Base-by-base conservation (phyloP, 2,113 vertebrate genomes). In the Colaptes auratus region DNA sequence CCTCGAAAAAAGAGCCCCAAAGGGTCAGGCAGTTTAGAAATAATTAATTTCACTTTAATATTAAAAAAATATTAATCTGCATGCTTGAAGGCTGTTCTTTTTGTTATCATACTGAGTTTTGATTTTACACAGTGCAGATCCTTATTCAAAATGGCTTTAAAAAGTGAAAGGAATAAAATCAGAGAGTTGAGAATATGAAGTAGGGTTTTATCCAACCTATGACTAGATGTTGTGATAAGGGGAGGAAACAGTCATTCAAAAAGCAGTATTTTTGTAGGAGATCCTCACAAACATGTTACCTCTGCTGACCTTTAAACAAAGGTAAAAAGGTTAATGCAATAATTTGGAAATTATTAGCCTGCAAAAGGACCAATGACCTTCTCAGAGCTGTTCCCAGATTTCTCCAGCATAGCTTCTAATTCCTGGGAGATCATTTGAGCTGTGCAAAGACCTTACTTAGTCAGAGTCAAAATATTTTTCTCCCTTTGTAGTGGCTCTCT, bases 91-190 rank as follows among this genome's bases (percentile, higher is more conserved):
- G 25, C 82, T 97, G 91, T 60, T 96, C 69, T 92, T 96, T 96
- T 95, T 87, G 93, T n/a, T n/a, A 95, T 91, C 60, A 91, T 95
- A 96, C 93, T 78, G 82, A 83, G 65, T 93, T 97, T 83, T 96
- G 94, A 97, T 96, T 97, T 98, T 95, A 97, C 76, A 66, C 82
- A 83, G 76, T 25, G 71, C 92, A 92, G 95, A 96, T 96, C 65
- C 66, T 84, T 92, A 96, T 91, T 94, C 97, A 97, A 73, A 69
- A 89, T 23, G 50, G 48, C 61, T 96, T 97, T 95, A 81, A 94
- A 96, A 97, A 91, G 33, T 67, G 83, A 72, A 96, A 92, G 59
- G 60, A 97, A 88, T 81, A 97, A 96, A 89, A 92, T 96, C 96
- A 97, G 61, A 96, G 88, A 73, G 74, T 56, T 96, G 91, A 92